Evolutionary conservation across 2,888 invertebrate species (phyloP).

Genomic region (Quadroppia sp.): DNA sequence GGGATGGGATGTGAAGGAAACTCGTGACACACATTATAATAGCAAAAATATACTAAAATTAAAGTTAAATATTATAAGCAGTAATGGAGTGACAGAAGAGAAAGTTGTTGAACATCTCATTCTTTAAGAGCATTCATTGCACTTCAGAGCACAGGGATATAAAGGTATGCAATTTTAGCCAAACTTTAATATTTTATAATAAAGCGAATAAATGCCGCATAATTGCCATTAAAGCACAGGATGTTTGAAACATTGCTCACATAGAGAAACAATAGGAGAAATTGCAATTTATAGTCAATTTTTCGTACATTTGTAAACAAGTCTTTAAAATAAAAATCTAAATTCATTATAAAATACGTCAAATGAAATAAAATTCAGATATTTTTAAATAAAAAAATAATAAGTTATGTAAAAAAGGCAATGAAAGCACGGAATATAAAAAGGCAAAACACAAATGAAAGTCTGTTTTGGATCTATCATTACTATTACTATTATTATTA

Average conservation of each 20-base stretch:
- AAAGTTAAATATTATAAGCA: background rate
- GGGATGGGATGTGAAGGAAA: constrained; percentile 3
- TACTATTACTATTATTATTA: background rate
- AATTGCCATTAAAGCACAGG: background rate
- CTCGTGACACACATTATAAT: constrained; percentile 19
- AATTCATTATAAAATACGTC: background rate
- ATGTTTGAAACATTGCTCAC: background rate
- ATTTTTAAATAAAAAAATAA: background rate
- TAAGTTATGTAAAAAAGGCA: constrained; percentile 1
- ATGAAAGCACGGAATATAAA: constrained; percentile 4
- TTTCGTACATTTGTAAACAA: background rate
- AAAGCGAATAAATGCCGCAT: too few species aligned
- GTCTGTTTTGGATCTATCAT: background rate
- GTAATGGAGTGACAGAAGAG: background rate
- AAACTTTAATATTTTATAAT: too few species aligned
- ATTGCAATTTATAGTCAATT: background rate
- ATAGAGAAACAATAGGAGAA: background rate
- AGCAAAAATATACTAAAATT: background rate
- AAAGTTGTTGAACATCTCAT: constrained; percentile 11
- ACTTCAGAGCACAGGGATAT: background rate
- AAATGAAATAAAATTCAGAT: background rate
- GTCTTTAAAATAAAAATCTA: background rate
- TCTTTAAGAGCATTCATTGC: background rate
- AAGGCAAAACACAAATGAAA: background rate
- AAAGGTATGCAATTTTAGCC: background rate